Percentiles rank a stretch among this genome's conserved stretches.
Evolutionary conservation across 1,140 invertebrate species (phyloP).

Genomic region (Coelopa frigida): DNA sequence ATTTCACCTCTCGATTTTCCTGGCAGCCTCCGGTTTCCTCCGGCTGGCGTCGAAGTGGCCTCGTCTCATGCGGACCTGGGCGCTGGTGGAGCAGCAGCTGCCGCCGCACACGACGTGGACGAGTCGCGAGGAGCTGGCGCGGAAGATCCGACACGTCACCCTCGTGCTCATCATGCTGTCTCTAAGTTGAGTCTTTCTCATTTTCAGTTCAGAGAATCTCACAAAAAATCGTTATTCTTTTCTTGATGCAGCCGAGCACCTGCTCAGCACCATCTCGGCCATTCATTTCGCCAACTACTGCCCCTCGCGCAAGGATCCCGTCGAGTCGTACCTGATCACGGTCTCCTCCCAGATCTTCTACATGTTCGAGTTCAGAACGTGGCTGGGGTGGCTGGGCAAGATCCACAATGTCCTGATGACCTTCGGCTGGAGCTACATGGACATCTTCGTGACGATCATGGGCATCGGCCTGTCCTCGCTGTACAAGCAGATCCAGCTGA

Average conservation of each 20-base stretch:
- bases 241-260: slow-evolving; percentile 31
- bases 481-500: slow-evolving; percentile 17
- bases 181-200: slow-evolving; percentile 13
- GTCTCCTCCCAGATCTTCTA: slow-evolving; percentile 24
- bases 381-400: slow-evolving; percentile 31
- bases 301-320: slow-evolving; percentile 22
- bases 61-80: slow-evolving; percentile 28
- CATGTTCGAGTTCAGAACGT: slow-evolving; percentile 28
- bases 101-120: slow-evolving; percentile 14
- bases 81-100: slow-evolving; percentile 25
- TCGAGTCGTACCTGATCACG: slow-evolving; percentile 27
- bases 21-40: slow-evolving; percentile 22
- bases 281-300: slow-evolving; percentile 30
- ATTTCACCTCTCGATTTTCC: slow-evolving; percentile 25
- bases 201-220: too few relatives aligned
- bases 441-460: slow-evolving; percentile 34
- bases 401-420: slow-evolving; percentile 30
- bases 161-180: slow-evolving; percentile 24
- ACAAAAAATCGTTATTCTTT: neutral
- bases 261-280: slow-evolving; percentile 34
- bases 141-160: slow-evolving; percentile 19
- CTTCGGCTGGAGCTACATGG: slow-evolving; percentile 39
- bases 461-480: slow-evolving; percentile 30
- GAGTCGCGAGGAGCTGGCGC: slow-evolving; percentile 17
- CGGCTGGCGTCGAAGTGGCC: slow-evolving; percentile 31